Evolutionary conservation across 1,140 invertebrate genomes (phyloP).

Genomic region (Ceratitis capitata): DNA sequence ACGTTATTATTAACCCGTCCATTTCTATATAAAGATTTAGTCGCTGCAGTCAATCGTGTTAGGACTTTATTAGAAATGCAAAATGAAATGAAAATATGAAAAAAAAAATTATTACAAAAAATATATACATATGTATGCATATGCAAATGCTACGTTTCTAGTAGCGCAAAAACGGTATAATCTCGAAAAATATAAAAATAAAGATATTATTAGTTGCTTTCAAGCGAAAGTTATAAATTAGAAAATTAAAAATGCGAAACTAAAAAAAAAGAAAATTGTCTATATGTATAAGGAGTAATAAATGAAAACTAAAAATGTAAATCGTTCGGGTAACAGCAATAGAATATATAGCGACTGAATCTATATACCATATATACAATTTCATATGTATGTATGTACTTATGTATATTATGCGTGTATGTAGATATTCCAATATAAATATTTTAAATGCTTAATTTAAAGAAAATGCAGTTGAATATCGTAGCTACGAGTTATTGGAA

Average conservation of each 20-base stretch:
- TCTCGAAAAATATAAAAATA: background rate
- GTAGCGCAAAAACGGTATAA: background rate
- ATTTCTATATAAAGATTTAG: conserved; percentile 23
- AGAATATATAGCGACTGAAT: background rate
- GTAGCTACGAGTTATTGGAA: background rate
- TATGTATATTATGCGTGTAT: background rate
- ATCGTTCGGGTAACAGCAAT: background rate
- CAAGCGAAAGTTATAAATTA: background rate
- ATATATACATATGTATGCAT: too few species aligned
- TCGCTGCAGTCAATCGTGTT: background rate
- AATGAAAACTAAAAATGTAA: background rate
- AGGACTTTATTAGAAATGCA: background rate
- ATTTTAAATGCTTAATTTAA: background rate
- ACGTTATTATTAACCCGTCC: background rate
- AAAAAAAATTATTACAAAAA: background rate
- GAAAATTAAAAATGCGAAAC: background rate
- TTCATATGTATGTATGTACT: too few species aligned
- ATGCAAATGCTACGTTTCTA: conserved; percentile 1
- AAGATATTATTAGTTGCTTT: background rate
- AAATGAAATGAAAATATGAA: background rate
- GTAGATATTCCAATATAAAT: background rate
- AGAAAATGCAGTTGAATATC: background rate
- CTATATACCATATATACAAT: background rate
- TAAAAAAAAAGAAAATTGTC: background rate
- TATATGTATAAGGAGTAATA: background rate